Evolutionary conservation across 1,140 invertebrate species (phyloP), one percentile per base, ranked within the genome.

Genomic region (Lordiphosa collinella): DNA sequence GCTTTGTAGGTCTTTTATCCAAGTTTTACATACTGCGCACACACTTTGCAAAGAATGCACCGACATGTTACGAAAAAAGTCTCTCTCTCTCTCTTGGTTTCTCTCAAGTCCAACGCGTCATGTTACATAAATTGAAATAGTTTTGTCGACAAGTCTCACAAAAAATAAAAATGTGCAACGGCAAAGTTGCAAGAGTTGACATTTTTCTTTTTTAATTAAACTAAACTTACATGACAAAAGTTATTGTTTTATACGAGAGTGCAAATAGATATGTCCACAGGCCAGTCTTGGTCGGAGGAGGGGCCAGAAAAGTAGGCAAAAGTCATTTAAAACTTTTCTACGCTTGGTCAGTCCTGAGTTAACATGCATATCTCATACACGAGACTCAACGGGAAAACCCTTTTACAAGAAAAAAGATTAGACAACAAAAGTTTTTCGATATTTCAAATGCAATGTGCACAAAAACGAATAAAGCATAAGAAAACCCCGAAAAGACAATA

Each of bases 311-410:
- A 79, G 70, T 80, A 84, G 69, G 78, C 78, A 84, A 82, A 82
- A 82, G 78, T 84, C 76, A 84, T 84, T 84, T 72, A 62, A 80
- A 82, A 82, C 58, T 84, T 82, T 82, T 46, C 57, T 62, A 68
- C 60, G 76, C 76, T 53, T 84, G 76, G 76, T 82, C 78, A 82
- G 78, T 50, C 78, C 34, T 51, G 71, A 58, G 56, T 75, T 80
- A 67, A 70, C 71, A 80, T 82, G 68, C 62, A 67, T 67, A 68
- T 74, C 57, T 55, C 49, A 67, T 67, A 60, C 48, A 49, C 51
- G 43, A 31, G 25, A 32, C 16, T 18, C 18, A 18, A 18, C 18
- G 18, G 18, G 18, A 18, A 18, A 18, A 18, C 40, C 10, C 6
- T 10, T 40, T 40, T 25, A 29, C 7, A 3, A 32, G 12, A 29